phyloP scores from a whole-genome alignment of 2,888 invertebrate species.

The Leptinotarsa haldemani region DNA sequence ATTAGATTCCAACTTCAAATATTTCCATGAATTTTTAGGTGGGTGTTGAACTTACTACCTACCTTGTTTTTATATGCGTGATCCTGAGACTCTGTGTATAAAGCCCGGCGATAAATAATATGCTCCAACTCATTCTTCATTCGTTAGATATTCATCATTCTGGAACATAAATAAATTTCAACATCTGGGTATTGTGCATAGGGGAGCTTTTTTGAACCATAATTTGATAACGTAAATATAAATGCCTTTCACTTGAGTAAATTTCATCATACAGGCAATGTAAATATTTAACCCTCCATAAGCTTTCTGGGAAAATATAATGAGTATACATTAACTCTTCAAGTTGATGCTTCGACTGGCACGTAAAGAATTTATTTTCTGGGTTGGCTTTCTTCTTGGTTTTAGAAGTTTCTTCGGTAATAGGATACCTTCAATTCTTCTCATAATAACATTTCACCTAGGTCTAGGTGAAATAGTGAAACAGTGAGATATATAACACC shows the following conservation, averaged over 20 bases:
- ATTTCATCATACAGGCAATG: slow-evolving; percentile 14
- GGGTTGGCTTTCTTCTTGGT: too few relatives aligned
- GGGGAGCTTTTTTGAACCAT: slow-evolving; percentile 16
- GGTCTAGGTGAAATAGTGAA: too few relatives aligned
- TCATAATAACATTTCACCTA: too few relatives aligned
- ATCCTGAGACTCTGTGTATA: too few relatives aligned
- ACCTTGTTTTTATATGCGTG: too few relatives aligned
- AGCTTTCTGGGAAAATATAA: slow-evolving; percentile 21
- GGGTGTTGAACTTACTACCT: too few relatives aligned
- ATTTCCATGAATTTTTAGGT: too few relatives aligned
- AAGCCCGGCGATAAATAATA: not conserved
- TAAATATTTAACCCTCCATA: slow-evolving; percentile 26
- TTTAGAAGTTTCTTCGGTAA: too few relatives aligned
- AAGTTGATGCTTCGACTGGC: not conserved
- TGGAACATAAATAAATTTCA: slow-evolving; percentile 5
- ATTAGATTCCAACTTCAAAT: too few relatives aligned
- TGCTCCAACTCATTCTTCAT: not conserved
- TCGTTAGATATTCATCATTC: slow-evolving; percentile 1
- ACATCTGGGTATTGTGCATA: slow-evolving; percentile 18
- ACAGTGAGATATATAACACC: too few relatives aligned
- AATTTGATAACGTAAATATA: slow-evolving; percentile 21
- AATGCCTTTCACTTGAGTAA: slow-evolving; percentile 23
- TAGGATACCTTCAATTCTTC: too few relatives aligned
- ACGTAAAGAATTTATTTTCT: not conserved
- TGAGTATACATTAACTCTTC: not conserved